Evolutionary conservation across 2,888 invertebrate genomes (phyloP), one percentile per base, ranked within the genome.

Genomic region (Trichopoda pennipes): DNA sequence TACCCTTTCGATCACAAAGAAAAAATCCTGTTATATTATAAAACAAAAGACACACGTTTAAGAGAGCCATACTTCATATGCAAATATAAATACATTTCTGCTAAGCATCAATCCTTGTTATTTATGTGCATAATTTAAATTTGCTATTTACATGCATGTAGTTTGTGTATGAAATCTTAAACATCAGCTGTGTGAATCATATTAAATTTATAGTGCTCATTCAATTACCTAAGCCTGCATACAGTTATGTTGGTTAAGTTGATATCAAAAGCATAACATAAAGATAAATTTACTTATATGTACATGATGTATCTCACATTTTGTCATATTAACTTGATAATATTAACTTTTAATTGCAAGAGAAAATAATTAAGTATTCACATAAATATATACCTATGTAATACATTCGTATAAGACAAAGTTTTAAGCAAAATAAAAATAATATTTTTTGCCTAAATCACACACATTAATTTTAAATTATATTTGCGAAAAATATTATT

Each of bases 81-180:
- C 9, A 32, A 51, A 17, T 12, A 0, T 58, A 32, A 16, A 28
- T 47, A 28, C 28, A 21, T 51, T 6, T 66, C 10, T 47, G 21
- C 44, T 60, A 23, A 55, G 55, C 69, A 82, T 82, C 79, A 82
- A 82, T 79, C 79, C 82, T 72, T 60, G 42, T 75, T 75, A 82
- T 82, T 79, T 79, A 82, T 82, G 82, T 75, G 82, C 82, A 82
- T 82, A 82, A 75, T 75, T 75, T 82, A 47, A 74, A 69, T 77
- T 78, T 81, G 69, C 68, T 42, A 78, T 77, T 77, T 78, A 58
- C 73, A 78, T 78, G 44, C 19, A 77, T 78, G 53, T 28, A 61
- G n/a, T 69, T 72, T 64, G 38, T 61, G 60, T 79, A 72, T 53
- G 56, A 68, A 69, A 70, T 64, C 38, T 49, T 23, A 68, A 69